These are phyloP conservation scores for Euwallacea fornicatus DNA, from an alignment of 1,140 invertebrate species.

Conservation along the genomic window DNA sequence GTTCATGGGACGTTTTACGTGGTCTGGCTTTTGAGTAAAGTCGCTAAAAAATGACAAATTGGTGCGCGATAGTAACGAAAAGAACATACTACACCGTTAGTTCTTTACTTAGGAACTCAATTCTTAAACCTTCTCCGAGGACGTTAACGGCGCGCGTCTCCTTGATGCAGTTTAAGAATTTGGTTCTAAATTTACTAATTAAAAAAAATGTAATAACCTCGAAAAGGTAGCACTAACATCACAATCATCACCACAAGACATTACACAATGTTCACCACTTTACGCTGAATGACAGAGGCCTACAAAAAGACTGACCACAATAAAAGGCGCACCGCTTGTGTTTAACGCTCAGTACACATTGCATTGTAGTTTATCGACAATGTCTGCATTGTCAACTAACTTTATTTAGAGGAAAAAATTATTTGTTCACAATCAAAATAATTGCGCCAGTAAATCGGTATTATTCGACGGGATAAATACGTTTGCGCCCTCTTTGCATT, in stretches of 20 bases:
- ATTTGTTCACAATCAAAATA: constrained; percentile 39
- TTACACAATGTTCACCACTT: not conserved
- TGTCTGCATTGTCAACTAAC: constrained; percentile 44
- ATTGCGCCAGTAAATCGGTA: constrained; percentile 27
- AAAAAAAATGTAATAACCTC: constrained; percentile 1
- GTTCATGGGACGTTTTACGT: constrained; percentile 70
- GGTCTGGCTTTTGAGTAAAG: constrained; percentile 39
- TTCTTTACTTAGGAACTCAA: not conserved
- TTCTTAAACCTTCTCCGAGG: not conserved
- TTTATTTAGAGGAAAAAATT: constrained; percentile 44
- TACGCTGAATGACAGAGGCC: not conserved
- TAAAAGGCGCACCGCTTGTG: constrained; percentile 36
- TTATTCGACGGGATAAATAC: constrained; percentile 34
- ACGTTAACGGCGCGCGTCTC: not conserved
- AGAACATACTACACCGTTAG: not conserved
- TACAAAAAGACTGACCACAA: constrained; percentile 39
- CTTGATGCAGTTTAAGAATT: no score
- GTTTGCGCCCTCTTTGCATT: constrained; percentile 32
- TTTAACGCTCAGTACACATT: constrained; percentile 51
- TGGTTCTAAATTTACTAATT: not conserved
- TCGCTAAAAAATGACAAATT: constrained; percentile 9
- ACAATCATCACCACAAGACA: not conserved
- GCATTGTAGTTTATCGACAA: constrained; percentile 50
- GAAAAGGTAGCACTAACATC: not conserved
- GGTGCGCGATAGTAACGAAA: not conserved